These are phyloP conservation scores for Drepana falcataria DNA, from an alignment of 2,888 invertebrate species.

Conservation along the genomic window DNA sequence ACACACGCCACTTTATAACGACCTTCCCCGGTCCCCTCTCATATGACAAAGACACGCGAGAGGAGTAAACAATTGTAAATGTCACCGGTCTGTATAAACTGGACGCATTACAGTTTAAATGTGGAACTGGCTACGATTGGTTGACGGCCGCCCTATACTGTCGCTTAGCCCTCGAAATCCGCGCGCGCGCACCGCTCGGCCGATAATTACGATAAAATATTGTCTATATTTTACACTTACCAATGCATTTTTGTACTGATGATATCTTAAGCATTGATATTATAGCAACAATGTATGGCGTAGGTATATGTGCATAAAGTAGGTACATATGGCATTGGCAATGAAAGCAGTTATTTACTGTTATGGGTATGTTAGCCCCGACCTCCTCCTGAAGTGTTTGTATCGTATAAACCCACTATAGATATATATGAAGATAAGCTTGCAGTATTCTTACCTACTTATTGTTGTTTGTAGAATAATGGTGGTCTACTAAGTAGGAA, in stretches of 20 bases:
- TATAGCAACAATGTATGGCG: constrained; percentile 51
- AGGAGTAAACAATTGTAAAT: constrained; percentile 20
- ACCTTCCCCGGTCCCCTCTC: constrained; percentile 26
- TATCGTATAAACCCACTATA: constrained; percentile 19
- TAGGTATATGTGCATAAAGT: constrained; percentile 30
- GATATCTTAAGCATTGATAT: constrained; percentile 55
- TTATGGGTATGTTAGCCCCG: constrained; percentile 44
- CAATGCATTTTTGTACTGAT: constrained; percentile 41
- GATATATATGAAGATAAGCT: no score
- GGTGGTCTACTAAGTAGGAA: no score
- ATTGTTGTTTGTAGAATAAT: no score
- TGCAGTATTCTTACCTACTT: no score
- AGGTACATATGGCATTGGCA: constrained; percentile 36
- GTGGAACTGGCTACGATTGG: constrained; percentile 50
- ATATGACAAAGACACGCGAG: constrained; percentile 12
- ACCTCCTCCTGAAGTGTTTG: constrained; percentile 22
- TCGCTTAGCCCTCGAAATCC: constrained; percentile 27
- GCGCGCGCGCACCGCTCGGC: constrained; percentile 30
- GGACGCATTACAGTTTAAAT: constrained; percentile 48
- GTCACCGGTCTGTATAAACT: constrained; percentile 30
- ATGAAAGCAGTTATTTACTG: constrained; percentile 65
- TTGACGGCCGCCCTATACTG: constrained; percentile 27
- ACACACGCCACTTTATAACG: constrained; percentile 37
- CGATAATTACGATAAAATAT: constrained; percentile 56
- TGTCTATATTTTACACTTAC: constrained; percentile 48